Conservation (phyloP, 2,888 invertebrate genomes). For the Chalcis sispes region DNA sequence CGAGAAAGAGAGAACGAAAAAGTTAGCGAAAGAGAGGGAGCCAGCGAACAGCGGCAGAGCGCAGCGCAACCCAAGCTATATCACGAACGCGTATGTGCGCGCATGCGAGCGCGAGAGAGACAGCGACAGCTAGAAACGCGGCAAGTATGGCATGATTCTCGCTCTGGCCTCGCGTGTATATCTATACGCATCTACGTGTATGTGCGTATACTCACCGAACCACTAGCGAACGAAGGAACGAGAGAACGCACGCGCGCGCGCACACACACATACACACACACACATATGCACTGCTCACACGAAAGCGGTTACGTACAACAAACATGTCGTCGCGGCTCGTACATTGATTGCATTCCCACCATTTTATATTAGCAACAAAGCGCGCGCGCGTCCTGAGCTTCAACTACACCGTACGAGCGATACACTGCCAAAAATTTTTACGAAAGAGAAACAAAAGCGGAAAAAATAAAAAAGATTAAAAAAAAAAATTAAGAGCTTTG, state of each 20-base stretch:
- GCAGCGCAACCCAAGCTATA: no score
- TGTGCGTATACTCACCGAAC: no score
- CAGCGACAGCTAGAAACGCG: constrained; percentile 24
- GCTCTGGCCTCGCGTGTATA: background rate
- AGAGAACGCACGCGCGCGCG: constrained; percentile 4
- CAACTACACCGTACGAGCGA: background rate
- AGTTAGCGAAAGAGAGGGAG: constrained; percentile 24
- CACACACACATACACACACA: background rate
- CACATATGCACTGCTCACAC: background rate
- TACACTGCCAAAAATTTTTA: no score
- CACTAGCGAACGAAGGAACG: no score
- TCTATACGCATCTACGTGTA: background rate
- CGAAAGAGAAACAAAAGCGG: no score
- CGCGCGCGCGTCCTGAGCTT: background rate
- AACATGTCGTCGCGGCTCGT: constrained; percentile 59
- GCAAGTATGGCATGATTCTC: constrained; percentile 37
- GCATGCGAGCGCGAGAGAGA: constrained; percentile 38
- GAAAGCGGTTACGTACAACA: constrained; percentile 59
- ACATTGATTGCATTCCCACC: constrained; percentile 66
- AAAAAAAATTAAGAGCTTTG: background rate
- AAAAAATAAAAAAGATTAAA: background rate
- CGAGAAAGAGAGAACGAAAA: constrained; percentile 26
- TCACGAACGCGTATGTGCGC: background rate
- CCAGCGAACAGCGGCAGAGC: constrained; percentile 12
- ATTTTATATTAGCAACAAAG: constrained; percentile 59